Conservation (phyloP, 1,140 invertebrate species). For the Pseudoatta argentina region DNA sequence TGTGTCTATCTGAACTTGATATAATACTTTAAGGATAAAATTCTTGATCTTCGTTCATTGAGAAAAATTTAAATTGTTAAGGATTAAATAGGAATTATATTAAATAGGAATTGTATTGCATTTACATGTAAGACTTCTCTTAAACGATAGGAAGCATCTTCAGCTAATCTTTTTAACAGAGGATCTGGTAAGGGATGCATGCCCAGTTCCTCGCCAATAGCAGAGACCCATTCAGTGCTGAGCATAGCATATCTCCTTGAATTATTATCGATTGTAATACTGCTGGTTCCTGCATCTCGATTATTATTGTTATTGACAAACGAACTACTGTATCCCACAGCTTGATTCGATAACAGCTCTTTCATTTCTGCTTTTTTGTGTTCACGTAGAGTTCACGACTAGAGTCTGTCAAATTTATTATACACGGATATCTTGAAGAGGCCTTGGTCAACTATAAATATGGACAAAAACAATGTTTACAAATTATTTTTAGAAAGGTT, state of each 20-base stretch:
- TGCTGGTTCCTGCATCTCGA: conserved; percentile 79
- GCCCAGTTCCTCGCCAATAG: conserved; percentile 84
- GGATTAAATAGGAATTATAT: background rate
- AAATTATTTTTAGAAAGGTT: background rate
- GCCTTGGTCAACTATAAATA: background rate
- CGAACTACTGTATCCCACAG: conserved; percentile 79
- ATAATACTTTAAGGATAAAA: background rate
- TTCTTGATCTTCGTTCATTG: background rate
- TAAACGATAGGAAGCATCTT: conserved; percentile 85
- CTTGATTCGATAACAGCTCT: conserved; percentile 79
- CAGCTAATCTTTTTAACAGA: conserved; percentile 81
- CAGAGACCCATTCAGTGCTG: conserved; percentile 84
- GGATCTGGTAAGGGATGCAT: conserved; percentile 83
- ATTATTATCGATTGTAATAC: conserved; percentile 78
- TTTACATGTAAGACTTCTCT: conserved; percentile 84
- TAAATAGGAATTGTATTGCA: background rate
- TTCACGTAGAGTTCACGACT: no score
- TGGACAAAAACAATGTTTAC: background rate
- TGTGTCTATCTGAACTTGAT: background rate
- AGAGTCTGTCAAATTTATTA: background rate
- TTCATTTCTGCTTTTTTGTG: conserved; percentile 73
- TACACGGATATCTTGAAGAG: background rate
- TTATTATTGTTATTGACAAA: conserved; percentile 83
- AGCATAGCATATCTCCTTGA: conserved; percentile 83
- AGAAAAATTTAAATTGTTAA: background rate